Evolutionary conservation across 2,113 vertebrate genomes (phyloP).

Genomic region (Mastomys coucha): DNA sequence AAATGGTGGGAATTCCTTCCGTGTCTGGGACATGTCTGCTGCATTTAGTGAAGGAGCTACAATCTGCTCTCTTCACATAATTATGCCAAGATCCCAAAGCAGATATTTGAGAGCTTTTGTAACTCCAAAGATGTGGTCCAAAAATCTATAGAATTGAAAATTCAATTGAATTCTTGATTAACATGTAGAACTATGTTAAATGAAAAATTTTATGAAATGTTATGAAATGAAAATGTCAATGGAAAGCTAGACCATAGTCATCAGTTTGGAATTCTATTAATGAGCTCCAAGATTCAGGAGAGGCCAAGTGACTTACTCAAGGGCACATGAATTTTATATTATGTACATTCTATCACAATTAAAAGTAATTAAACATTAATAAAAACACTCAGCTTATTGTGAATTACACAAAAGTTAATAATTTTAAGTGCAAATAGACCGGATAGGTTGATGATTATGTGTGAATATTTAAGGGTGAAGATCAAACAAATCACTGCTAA

Average conservation of each 20-base stretch:
- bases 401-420: conserved; percentile 17
- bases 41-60: background rate
- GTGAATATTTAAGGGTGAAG: conserved; percentile 37
- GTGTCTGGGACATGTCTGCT: background rate
- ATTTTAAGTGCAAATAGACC: conserved; percentile 50
- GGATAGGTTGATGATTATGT: background rate
- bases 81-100: background rate
- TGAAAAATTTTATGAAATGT: no score
- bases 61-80: background rate
- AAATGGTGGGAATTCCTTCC: background rate
- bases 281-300: conserved; percentile 18
- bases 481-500: background rate
- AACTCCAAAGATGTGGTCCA: background rate
- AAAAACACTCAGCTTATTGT: background rate
- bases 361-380: conserved; percentile 49
- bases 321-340: background rate
- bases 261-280: conserved; percentile 2
- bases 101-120: background rate
- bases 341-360: conserved; percentile 17
- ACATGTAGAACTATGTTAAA: background rate
- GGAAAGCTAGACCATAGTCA: background rate
- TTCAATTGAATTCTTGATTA: conserved; percentile 45
- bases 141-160: background rate
- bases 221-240: no score
- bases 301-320: conserved; percentile 2